phyloP scores from a whole-genome alignment of 2,113 vertebrate species.

The Colinus virginianus region DNA sequence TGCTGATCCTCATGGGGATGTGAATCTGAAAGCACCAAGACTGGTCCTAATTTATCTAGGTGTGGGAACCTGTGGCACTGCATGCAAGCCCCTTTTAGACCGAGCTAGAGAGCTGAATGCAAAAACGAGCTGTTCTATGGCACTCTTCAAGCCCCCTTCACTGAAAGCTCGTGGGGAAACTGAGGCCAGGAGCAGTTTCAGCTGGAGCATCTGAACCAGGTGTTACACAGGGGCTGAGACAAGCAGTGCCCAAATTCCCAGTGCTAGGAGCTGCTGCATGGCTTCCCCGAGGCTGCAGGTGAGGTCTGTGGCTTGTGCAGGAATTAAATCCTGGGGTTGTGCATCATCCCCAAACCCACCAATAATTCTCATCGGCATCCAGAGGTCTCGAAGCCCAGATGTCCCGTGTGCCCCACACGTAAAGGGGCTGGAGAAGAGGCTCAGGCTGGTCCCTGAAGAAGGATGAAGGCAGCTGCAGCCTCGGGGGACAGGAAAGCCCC shows the following conservation, averaged over 20 bases:
- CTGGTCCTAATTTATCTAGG: accelerated
- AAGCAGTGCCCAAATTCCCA: not conserved
- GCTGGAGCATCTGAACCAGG: accelerated
- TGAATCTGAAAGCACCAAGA: not conserved
- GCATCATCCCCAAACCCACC: not conserved
- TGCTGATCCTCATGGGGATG: not conserved
- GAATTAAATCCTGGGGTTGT: not conserved
- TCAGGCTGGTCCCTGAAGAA: not conserved
- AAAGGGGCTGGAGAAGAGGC: not conserved
- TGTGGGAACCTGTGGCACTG: not conserved
- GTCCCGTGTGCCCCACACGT: accelerated
- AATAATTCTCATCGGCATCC: not conserved
- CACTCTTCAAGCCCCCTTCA: not conserved
- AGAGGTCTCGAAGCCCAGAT: not conserved
- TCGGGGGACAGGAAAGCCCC: not conserved
- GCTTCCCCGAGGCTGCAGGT: not conserved
- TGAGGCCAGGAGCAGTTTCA: not conserved
- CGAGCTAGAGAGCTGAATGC: not conserved
- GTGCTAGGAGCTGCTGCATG: not conserved
- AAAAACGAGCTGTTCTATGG: not conserved
- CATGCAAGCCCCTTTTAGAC: not conserved
- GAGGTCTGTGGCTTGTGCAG: not conserved
- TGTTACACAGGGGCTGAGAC: not conserved
- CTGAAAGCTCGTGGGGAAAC: not conserved
- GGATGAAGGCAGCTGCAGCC: not conserved